Base-by-base conservation (phyloP, 1,140 invertebrate genomes). In the Dufourea novaeangliae region DNA sequence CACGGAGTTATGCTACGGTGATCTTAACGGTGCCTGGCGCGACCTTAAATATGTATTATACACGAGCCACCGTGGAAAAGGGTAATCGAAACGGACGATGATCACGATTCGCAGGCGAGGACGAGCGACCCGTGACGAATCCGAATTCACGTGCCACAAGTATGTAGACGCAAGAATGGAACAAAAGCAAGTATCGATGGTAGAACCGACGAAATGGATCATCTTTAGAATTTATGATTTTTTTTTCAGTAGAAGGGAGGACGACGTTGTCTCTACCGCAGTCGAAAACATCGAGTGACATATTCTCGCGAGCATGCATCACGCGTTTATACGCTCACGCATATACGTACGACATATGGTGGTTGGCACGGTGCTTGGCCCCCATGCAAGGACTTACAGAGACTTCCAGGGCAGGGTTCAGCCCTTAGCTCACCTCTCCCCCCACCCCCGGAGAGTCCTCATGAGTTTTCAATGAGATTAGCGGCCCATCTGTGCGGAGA, bases 401-500 rank as follows among this genome's bases (percentile, higher is more conserved):
- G 74, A 78, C 82, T 79, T 80, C 54, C 29, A 73, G 78, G 72
- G 37, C 80, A 82, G 80, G 74, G 72, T 83, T 80, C 80, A 76
- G 74, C 80, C 83, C 81, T 78, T 78, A 39, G 76, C 39, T 75
- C 61, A 59, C 78, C 72, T 46, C 72, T 64, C 70, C 71, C 61
- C 73, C 85, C 78, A 83, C 80, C 70, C 57, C 83, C 87, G 80
- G 83, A 91, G 90, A 92, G 92, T 92, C 88, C 91, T 92, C 91
- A 91, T 91, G 90, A 92, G 92, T 92, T 92, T 92, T 92, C 91
- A 92, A 92, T 92, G 91, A 92, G 92, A 92, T 92, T 92, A 92
- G 88, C 90, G 87, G 89, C 88, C 90, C 92, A 92, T 92, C 92
- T 92, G 92, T 92, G 91, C 91, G 80, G 74, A 88, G 87, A 86